Base-by-base conservation (phyloP, 2,797 vertebrate genomes). In the Syngnathus rostellatus region DNA sequence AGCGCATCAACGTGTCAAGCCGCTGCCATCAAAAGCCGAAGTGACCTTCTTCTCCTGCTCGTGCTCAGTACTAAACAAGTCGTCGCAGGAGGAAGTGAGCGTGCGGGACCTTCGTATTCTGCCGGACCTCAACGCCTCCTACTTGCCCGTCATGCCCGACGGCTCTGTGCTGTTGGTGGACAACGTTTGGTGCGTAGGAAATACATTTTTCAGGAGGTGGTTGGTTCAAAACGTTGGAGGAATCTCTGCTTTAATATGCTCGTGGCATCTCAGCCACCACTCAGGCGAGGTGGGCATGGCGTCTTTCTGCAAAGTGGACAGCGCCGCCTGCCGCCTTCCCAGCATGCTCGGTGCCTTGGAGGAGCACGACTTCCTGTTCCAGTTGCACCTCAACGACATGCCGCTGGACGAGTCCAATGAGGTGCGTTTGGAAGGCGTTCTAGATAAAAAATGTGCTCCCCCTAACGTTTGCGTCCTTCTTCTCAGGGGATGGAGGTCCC, bases 121-220 rank as follows among this genome's bases (percentile, higher is more conserved):
- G 41, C 95, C 95, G 1, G 96, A 97, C 86, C 93, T 98, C 68
- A 98, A 97, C 4, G 92, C 95, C 79, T 96, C 94, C 16, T 98
- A 96, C 80, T 90, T 98, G 63, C 95, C 95, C 11, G 90, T 98
- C 90, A 96, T 98, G 95, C 95, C 95, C 0, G 95, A 98, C 0
- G 94, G 95, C 71, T 98, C 95, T 0, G 94, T 98, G 65, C 89
- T 97, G 83, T 92, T 97, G 53, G 94, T 96, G 17, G 95, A 97
- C 77, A 96, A 95, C 3, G 93, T 97, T 67, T 95, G 95, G 95
- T 97, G 79, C 72, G 93, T 73, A 7, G 6, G 40, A 9, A 41
- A 9, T 4, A 3, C 40, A 41, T 9, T 41, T 41, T 9, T 45
- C 12, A 14, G 4, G 43, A 45, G 7, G 8, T 7, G n/a, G 7